Conservation (phyloP, 2,888 invertebrate species). For the Elysia crispata region DNA sequence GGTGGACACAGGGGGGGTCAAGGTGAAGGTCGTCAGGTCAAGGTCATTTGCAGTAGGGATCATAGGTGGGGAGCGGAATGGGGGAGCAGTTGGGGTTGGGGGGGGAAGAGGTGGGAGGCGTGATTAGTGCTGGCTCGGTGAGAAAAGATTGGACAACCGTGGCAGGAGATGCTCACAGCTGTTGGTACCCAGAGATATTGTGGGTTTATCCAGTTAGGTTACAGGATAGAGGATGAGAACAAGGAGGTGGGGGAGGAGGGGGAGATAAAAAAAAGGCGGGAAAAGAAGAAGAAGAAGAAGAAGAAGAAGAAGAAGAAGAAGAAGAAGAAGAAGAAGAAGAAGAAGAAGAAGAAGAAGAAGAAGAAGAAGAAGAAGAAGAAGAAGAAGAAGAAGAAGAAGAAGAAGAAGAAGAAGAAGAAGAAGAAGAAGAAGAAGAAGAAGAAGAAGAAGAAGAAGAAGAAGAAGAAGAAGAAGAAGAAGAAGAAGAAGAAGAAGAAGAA, state of each 20-base stretch:
- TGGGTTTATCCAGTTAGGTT: too few species aligned
- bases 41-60: background rate
- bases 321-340: constrained; percentile 23
- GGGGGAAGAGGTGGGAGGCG: background rate
- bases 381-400: background rate
- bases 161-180: too few species aligned
- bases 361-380: constrained; percentile 16
- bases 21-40: background rate
- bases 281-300: background rate
- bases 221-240: too few species aligned
- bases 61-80: background rate
- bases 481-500: background rate
- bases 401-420: background rate
- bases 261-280: background rate
- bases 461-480: background rate
- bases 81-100: background rate
- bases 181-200: too few species aligned
- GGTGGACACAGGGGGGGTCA: background rate
- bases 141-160: too few species aligned
- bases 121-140: background rate
- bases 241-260: background rate
- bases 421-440: background rate
- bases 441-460: background rate
- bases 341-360: constrained; percentile 39
- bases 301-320: constrained; percentile 19